Conservation (phyloP, 2,888 invertebrate species). For the Morinoia aosen region DNA sequence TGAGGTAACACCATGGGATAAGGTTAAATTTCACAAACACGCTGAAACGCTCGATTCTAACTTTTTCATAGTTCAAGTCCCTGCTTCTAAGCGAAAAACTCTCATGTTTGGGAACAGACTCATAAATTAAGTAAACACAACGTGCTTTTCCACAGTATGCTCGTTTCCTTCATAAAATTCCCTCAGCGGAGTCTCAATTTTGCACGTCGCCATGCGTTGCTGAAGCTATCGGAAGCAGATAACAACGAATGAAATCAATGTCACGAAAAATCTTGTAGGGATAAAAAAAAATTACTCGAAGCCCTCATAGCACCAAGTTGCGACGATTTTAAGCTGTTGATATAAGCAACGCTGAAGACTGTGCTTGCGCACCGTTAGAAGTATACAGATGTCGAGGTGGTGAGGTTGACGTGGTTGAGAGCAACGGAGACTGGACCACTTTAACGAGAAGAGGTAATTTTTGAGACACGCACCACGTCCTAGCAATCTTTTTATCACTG, state of each 20-base stretch:
- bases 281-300: neutral
- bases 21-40: neutral
- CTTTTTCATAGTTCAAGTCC: neutral
- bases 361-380: neutral
- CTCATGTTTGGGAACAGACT: neutral
- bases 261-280: neutral
- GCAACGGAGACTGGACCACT: constrained; percentile 10
- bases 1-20: neutral
- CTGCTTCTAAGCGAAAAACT: neutral
- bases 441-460: neutral
- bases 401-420: neutral
- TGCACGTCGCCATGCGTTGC: no score
- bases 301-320: neutral
- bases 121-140: neutral
- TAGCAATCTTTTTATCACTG: neutral
- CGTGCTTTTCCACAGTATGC: neutral
- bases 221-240: neutral
- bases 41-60: neutral
- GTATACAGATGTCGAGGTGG: neutral
- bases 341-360: neutral
- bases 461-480: neutral
- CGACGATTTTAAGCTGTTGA: neutral
- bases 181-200: neutral
- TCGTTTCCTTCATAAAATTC: neutral
- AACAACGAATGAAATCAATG: neutral